A percentile compares a stretch with the other conserved stretches of the same genome.
phyloP scores from a whole-genome alignment of 2,888 invertebrate species.

The Prosopocoilus inquinatus region DNA sequence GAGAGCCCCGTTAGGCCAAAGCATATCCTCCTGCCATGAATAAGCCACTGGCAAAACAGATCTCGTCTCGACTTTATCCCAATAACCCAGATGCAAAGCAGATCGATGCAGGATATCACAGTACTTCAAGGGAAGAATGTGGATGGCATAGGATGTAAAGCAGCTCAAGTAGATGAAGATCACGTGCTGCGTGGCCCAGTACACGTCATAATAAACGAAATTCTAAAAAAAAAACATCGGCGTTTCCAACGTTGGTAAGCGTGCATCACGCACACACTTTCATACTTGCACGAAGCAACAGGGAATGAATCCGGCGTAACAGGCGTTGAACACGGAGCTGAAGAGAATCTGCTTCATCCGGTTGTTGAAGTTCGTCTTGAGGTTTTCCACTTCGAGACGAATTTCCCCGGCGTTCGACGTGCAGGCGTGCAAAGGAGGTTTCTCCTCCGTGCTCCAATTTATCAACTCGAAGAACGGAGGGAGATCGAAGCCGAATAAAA shows the following conservation, averaged over 20 bases:
- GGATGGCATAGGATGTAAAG: conserved; percentile 74
- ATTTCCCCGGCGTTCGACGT: conserved; percentile 68
- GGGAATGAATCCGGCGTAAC: conserved; percentile 86
- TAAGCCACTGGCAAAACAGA: conserved; percentile 40
- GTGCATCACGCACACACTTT: background rate
- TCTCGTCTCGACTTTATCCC: conserved; percentile 56
- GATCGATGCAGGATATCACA: conserved; percentile 89
- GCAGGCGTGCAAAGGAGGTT: conserved; percentile 74
- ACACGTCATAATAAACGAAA: conserved; percentile 75
- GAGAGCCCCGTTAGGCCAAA: conserved; percentile 76
- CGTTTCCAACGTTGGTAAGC: background rate
- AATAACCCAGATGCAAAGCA: conserved; percentile 83
- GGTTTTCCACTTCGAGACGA: conserved; percentile 79
- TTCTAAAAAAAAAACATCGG: conserved; percentile 51
- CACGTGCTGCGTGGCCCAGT: conserved; percentile 82
- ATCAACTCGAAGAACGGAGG: conserved; percentile 72
- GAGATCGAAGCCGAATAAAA: conserved; percentile 77
- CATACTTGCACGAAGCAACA: conserved; percentile 83
- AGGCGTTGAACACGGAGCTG: conserved; percentile 78
- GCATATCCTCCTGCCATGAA: conserved; percentile 58
- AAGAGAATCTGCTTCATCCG: conserved; percentile 82
- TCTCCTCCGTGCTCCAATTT: conserved; percentile 50
- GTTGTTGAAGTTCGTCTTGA: conserved; percentile 85
- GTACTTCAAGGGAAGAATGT: conserved; percentile 64
- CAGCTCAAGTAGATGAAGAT: conserved; percentile 82